Evolutionary conservation across 2,888 invertebrate species (phyloP), one percentile per base, ranked within the genome.

Genomic region (Athalia cordata): DNA sequence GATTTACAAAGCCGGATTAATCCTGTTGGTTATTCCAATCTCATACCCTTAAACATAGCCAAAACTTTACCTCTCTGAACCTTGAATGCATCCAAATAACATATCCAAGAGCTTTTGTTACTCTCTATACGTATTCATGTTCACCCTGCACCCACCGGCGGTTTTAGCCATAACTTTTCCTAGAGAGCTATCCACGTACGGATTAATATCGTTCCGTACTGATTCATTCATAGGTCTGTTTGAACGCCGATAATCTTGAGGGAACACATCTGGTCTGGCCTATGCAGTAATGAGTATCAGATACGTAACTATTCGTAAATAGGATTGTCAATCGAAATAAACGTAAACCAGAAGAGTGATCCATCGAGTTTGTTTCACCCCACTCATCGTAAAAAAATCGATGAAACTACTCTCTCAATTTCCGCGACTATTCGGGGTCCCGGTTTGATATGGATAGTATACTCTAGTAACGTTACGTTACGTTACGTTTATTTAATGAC

Each of bases 1-100:
- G 45, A 47, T 47, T 59, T 47, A 7, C 8, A 43, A 72, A 72
- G 72, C 72, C 59, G 75, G 75, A 75, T 75, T 75, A 75, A 29
- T 29, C 49, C 9, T 52, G 75, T 75, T 62, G 64, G 75, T 75
- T 75, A 75, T 75, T 75, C 75, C 62, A 75, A 75, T 75, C 50
- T 75, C 62, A 6, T 55, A 55, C 72, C 45, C 57, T 72, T 57
- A 47, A 72, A 72, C 59, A 43, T 72, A 47, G 57, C 13, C 7
- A 72, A 72, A 72, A 47, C 45, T 59, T 57, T 4, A 45, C 47
- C 47, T 7, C 47, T n/a, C 59, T 13, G 0, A 6, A 9, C 5
- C 49, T n/a, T 7, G 47, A 6, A 13, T 6, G 47, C n/a, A 47
- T 5, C 66, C 47, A 66, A 29, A 29, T 29, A 29, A 29, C 47